Percentiles rank a stretch among this genome's conserved stretches.
These are phyloP conservation scores for Bemisia tabaci DNA, from an alignment of 1,140 invertebrate species.

Conservation along the genomic window DNA sequence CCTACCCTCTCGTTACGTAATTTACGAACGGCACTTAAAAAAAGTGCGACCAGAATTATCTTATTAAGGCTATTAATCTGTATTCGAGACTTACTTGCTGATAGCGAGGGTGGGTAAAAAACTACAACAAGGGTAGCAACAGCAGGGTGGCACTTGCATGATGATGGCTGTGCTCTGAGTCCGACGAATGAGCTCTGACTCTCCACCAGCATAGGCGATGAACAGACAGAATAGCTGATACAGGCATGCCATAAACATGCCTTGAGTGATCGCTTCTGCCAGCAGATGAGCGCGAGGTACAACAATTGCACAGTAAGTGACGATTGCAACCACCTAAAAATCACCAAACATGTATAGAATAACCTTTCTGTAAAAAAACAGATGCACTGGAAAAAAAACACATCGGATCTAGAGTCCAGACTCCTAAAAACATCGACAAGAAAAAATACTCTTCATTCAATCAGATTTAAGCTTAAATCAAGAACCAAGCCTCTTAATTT, in stretches of 20 bases:
- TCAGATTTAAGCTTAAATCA: no score
- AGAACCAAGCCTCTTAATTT: no score
- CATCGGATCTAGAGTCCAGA: no score
- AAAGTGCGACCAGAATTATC: no score
- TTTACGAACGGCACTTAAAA: no score
- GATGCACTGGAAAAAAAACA: no score
- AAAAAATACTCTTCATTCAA: no score
- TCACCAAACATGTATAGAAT: conserved; percentile 3
- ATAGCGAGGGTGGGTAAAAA: conserved; percentile 37
- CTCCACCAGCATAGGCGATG: conserved; percentile 43
- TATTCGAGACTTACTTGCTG: conserved; percentile 36
- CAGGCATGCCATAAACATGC: conserved; percentile 43
- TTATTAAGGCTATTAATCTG: no score
- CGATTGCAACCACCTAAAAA: conserved; percentile 38
- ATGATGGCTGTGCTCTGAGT: conserved; percentile 34
- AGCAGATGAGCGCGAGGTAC: conserved; percentile 43
- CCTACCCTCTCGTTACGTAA: no score
- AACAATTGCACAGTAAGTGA: conserved; percentile 38
- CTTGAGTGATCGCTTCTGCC: conserved; percentile 44
- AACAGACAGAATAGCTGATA: conserved; percentile 45
- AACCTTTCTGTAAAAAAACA: conserved; percentile 6
- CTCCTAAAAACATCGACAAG: no score
- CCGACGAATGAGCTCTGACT: conserved; percentile 38
- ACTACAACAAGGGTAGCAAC: conserved; percentile 45
- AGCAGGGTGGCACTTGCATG: conserved; percentile 41